Evolutionary conservation across 2,113 vertebrate species (phyloP).

Genomic region (Motacilla tschutschensis): DNA sequence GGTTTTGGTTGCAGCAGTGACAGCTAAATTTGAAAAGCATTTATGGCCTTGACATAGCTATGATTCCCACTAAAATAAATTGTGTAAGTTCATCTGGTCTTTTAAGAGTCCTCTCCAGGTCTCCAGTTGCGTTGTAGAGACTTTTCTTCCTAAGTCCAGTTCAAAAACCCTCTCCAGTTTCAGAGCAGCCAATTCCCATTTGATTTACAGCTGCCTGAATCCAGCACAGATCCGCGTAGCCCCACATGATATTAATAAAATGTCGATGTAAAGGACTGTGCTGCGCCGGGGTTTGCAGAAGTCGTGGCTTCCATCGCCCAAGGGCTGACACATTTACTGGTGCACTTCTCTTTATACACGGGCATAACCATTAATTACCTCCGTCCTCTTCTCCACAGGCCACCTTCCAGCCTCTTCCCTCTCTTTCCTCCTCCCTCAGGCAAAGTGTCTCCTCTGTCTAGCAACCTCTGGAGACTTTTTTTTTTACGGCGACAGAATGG

Average conservation of each 20-base stretch:
- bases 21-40: not conserved
- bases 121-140: not conserved
- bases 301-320: not conserved
- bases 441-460: not conserved
- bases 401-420: slow-evolving; percentile 35
- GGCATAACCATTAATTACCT: slow-evolving; percentile 34
- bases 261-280: not conserved
- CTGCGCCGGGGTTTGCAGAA: not conserved
- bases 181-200: not conserved
- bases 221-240: rapidly evolving
- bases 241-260: not conserved
- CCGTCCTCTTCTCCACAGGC: not conserved
- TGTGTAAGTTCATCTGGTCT: not conserved
- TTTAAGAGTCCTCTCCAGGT: not conserved
- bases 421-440: slow-evolving; percentile 14
- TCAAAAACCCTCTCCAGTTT: not conserved
- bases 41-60: not conserved
- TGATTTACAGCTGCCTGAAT: not conserved
- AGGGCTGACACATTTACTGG: slow-evolving; percentile 38
- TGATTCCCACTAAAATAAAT: not conserved
- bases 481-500: not conserved
- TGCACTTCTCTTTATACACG: slow-evolving; percentile 20
- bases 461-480: slow-evolving; percentile 3
- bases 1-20: not conserved
- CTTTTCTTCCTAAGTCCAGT: not conserved